phyloP scores from a whole-genome alignment of 2,113 vertebrate species.

The Microcebus griseorufus region DNA sequence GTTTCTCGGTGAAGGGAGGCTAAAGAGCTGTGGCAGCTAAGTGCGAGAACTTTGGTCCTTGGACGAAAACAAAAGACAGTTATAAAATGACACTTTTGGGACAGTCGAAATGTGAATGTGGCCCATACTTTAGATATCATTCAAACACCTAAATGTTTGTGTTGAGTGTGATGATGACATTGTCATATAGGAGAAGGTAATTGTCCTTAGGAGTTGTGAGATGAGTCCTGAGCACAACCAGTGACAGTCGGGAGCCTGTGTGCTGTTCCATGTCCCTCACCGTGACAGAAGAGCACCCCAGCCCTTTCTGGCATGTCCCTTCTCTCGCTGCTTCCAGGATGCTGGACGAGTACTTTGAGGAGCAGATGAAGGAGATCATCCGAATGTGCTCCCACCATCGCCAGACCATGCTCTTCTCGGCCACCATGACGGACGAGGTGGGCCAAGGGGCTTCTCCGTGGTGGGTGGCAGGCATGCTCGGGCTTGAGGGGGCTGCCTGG shows the following conservation, averaged over 20 bases:
- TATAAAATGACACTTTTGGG: not conserved
- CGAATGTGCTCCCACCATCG: constrained; percentile 93
- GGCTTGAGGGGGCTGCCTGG: not conserved
- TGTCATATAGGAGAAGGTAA: not conserved
- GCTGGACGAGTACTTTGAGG: constrained; percentile 99
- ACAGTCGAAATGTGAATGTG: not conserved
- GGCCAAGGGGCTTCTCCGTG: not conserved
- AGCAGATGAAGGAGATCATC: constrained; percentile 99
- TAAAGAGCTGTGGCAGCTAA: not conserved
- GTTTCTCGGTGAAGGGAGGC: not conserved
- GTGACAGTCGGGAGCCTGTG: too few relatives aligned
- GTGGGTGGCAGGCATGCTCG: not conserved
- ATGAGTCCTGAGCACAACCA: not conserved
- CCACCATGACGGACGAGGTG: constrained; percentile 98
- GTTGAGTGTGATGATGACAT: not conserved
- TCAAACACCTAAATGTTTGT: not conserved
- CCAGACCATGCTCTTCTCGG: constrained; percentile 98
- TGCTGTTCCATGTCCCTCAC: not conserved
- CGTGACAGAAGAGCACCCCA: accelerated
- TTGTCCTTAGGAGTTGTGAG: not conserved
- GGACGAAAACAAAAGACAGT: not conserved
- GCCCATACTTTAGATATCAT: not conserved
- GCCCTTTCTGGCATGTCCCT: not conserved
- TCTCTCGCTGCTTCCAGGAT: constrained; percentile 86
- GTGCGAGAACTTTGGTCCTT: not conserved